Conservation (phyloP, 2,113 vertebrate genomes). For the Protobothrops flavoviridis region DNA sequence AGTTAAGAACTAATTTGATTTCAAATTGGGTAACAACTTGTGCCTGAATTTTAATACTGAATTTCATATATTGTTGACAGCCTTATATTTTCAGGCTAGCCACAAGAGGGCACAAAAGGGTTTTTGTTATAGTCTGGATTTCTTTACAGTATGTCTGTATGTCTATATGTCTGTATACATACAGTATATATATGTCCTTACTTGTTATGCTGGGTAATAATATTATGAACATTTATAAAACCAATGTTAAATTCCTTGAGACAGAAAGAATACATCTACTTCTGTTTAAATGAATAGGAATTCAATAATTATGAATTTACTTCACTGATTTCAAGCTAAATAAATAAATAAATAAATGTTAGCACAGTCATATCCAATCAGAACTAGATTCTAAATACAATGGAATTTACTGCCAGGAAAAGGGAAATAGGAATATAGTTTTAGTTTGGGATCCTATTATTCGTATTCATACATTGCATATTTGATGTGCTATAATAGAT, state of each 20-base stretch:
- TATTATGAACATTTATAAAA: fast-evolving
- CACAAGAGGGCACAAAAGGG: conserved; percentile 78
- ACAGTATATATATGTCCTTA: not conserved
- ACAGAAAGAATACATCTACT: not conserved
- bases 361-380: not conserved
- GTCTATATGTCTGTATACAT: fast-evolving
- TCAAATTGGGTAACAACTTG: not conserved
- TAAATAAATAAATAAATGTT: not conserved
- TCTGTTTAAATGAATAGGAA: not conserved
- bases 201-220: not conserved
- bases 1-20: not conserved
- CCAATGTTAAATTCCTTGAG: not conserved
- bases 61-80: fast-evolving
- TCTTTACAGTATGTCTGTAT: fast-evolving
- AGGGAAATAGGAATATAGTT: too few relatives aligned
- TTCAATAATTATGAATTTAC: not conserved
- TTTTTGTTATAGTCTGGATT: conserved; percentile 50
- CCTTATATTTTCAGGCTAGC: conserved; percentile 22
- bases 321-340: not conserved
- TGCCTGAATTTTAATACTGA: not conserved
- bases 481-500: not conserved
- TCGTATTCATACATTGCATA: not conserved
- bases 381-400: not conserved
- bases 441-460: not conserved
- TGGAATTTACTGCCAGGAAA: not conserved